Evolutionary conservation across 2,888 invertebrate species (phyloP).

Genomic region (Apamea sordens): DNA sequence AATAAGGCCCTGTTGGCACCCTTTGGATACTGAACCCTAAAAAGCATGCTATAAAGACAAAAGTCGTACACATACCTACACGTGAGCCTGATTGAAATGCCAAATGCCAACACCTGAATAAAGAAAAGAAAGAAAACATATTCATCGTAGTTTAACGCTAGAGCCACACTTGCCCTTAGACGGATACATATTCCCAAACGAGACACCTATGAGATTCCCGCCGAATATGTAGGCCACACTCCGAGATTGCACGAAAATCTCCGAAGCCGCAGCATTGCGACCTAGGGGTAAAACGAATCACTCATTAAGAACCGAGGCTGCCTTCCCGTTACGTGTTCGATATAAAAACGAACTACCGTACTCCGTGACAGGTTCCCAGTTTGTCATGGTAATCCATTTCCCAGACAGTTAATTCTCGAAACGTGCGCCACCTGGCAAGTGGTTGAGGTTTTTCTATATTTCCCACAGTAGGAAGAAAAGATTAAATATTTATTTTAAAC

Average conservation of each 20-base stretch:
- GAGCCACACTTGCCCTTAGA: constrained; percentile 5
- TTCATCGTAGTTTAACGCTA: background rate
- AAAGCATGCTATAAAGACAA: background rate
- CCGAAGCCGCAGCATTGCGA: background rate
- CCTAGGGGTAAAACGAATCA: constrained; percentile 38
- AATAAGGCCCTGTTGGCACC: too few relatives aligned
- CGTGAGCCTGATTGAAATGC: background rate
- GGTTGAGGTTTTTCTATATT: constrained; percentile 34
- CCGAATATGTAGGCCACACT: constrained; percentile 19
- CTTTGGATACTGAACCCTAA: too few relatives aligned
- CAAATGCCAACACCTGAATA: too few relatives aligned
- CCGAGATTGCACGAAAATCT: constrained; percentile 29
- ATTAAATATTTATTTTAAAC: constrained; percentile 36
- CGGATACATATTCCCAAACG: constrained; percentile 20
- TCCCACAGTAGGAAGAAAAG: constrained; percentile 40
- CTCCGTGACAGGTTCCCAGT: constrained; percentile 57
- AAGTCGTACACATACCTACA: background rate
- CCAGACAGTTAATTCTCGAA: constrained; percentile 58
- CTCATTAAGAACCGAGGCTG: constrained; percentile 29
- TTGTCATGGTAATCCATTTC: constrained; percentile 64
- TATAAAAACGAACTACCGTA: constrained; percentile 51
- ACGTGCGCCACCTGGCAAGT: constrained; percentile 50
- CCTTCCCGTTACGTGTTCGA: constrained; percentile 20
- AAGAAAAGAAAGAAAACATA: background rate
- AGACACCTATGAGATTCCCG: background rate